Evolutionary conservation across 1,140 invertebrate species (phyloP), one percentile per base, ranked within the genome.

Genomic region (Sitobion miscanthi): DNA sequence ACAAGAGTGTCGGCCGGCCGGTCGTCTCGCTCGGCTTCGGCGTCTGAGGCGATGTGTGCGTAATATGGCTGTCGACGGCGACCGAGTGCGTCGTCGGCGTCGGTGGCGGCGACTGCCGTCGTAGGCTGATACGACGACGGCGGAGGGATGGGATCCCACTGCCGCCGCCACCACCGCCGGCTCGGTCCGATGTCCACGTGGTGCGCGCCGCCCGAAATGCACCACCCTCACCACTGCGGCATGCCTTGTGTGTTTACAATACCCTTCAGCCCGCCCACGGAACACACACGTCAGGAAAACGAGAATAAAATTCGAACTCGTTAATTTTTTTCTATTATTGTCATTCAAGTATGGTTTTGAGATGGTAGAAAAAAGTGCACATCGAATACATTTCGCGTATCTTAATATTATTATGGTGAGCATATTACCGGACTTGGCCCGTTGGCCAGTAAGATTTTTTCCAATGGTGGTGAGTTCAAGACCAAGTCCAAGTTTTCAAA

Each of bases 61-160:
- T 86, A 14, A 45, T 49, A 5, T 20, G 25, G 47, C 5, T 88
- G 86, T 30, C 86, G 86, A 35, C 47, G 86, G 45, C 54, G 54
- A 38, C 35, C 49, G 54, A 35, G 88, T 38, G 88, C 21, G 35
- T 30, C 52, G 88, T 90, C 52, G 54, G 38, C 52, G 25, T 90
- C 52, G 52, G 38, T 42, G 45, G 21, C 52, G 88, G 23, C 54
- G 88, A 90, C 88, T 90, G 88, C 35, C 87, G 87, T n/a, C 47
- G 87, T 49, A n/a, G 25, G 85, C 83, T 86, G 87, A 35, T 35
- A 35, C 47, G 30, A 35, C 49, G 62, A 30, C 49, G 30, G 47
- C 20, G 62, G 62, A 77, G 62, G 45, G 38, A 86, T 42, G 85
- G 23, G 45, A 42, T 47, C 42, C 83, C 49, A 21, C 17, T 17